Conservation (phyloP, 2,113 vertebrate genomes). For the Nerophis ophidion region DNA sequence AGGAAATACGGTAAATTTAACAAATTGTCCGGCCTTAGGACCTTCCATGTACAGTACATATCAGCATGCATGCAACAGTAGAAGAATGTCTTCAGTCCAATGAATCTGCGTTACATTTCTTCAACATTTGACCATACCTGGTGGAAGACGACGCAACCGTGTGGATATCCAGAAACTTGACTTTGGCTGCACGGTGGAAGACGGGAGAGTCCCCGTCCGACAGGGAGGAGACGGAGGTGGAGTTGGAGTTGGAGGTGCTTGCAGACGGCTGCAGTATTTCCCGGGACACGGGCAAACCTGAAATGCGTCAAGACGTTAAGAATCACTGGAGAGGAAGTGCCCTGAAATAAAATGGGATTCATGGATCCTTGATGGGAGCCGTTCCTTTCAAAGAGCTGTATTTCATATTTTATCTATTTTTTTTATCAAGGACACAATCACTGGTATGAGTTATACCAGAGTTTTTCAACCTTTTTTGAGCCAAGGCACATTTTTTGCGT, state of each 20-base stretch:
- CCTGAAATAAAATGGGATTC: background rate
- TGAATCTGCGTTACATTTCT: background rate
- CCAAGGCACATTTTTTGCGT: no score
- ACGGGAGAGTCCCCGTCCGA: slow-evolving; percentile 66
- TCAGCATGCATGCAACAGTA: no score
- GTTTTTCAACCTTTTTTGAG: no score
- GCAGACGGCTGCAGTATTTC: slow-evolving; percentile 31
- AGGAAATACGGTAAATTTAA: no score
- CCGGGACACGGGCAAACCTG: slow-evolving; percentile 27
- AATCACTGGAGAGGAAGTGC: background rate
- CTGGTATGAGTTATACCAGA: no score
- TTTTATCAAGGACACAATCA: no score
- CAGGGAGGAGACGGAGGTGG: slow-evolving; percentile 22
- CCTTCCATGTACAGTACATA: no score
- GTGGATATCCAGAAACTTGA: slow-evolving; percentile 81
- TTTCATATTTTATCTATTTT: no score
- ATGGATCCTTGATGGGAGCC: no score
- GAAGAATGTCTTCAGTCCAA: no score
- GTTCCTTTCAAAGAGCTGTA: no score
- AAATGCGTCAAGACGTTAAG: slow-evolving; percentile 6
- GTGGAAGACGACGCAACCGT: slow-evolving; percentile 78
- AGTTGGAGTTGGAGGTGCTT: slow-evolving; percentile 49
- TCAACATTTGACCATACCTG: slow-evolving; percentile 39
- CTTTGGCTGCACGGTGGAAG: slow-evolving; percentile 56
- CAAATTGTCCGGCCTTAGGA: no score